Percentiles rank a stretch among this genome's conserved stretches.
Conservation (phyloP, 2,888 invertebrate species). For the Pseudococcus viburni region DNA sequence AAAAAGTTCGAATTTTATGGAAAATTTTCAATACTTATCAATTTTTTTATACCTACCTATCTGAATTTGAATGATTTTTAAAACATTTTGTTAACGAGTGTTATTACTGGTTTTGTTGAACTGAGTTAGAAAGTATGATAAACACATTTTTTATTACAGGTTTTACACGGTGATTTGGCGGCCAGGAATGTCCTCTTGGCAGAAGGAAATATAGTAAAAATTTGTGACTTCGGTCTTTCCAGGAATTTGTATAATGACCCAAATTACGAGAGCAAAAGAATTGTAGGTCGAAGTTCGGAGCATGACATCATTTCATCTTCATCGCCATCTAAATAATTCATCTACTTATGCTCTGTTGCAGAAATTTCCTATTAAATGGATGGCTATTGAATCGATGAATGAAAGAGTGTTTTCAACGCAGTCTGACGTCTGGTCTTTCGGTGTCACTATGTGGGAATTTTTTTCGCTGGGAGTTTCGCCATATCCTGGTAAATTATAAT, state of each 20-base stretch:
- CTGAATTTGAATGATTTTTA: no score
- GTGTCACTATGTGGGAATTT: slow-evolving; percentile 91
- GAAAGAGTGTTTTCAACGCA: slow-evolving; percentile 93
- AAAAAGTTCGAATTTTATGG: no score
- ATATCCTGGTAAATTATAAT: slow-evolving; percentile 81
- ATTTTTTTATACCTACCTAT: no score
- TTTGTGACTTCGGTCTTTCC: slow-evolving; percentile 95
- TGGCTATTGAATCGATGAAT: slow-evolving; percentile 93
- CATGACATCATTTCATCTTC: not conserved
- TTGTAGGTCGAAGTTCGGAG: not conserved
- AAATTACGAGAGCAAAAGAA: slow-evolving; percentile 90
- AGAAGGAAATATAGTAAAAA: slow-evolving; percentile 92
- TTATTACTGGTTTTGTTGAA: no score
- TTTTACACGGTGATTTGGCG: slow-evolving; percentile 89
- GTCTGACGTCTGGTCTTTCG: slow-evolving; percentile 95
- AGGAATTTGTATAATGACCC: slow-evolving; percentile 88
- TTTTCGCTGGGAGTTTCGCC: slow-evolving; percentile 89
- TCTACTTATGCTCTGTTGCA: no score
- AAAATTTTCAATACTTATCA: no score
- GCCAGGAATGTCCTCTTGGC: slow-evolving; percentile 91
- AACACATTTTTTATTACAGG: no score
- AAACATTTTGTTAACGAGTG: no score
- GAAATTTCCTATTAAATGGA: slow-evolving; percentile 93
- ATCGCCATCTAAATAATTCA: no score
- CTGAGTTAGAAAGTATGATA: no score